A percentile compares a stretch with the other conserved stretches of the same genome.
Evolutionary conservation across 2,888 invertebrate species (phyloP).

Genomic region (Alcis repandata): DNA sequence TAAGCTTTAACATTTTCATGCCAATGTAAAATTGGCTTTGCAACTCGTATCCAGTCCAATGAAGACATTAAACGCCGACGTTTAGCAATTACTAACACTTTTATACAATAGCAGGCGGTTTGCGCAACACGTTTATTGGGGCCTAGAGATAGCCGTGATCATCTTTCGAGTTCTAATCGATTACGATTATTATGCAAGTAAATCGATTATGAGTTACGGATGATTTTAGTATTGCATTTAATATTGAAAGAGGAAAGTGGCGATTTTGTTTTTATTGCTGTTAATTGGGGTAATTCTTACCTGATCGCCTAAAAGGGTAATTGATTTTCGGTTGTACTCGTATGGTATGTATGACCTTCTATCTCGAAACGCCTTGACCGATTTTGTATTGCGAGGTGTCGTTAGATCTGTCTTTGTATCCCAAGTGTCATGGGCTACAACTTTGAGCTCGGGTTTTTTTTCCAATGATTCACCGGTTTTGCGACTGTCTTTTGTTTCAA

Average conservation of each 20-base stretch:
- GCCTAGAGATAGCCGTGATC: slow-evolving; percentile 54
- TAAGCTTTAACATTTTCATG: not conserved
- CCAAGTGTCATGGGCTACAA: no score
- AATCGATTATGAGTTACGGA: slow-evolving; percentile 55
- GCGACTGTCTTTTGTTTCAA: no score
- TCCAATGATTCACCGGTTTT: no score
- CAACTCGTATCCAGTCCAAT: slow-evolving; percentile 40
- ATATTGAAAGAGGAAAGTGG: slow-evolving; percentile 16
- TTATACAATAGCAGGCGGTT: slow-evolving; percentile 50
- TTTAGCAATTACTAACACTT: slow-evolving; percentile 53
- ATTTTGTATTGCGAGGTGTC: no score
- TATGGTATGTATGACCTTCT: no score
- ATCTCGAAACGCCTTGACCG: no score
- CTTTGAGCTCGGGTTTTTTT: no score
- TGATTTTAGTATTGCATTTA: slow-evolving; percentile 35
- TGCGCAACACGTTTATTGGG: slow-evolving; percentile 54
- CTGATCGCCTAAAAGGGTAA: no score
- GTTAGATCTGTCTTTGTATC: no score
- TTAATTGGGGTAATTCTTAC: not conserved
- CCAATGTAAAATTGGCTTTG: slow-evolving; percentile 16
- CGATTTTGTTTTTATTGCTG: slow-evolving; percentile 2
- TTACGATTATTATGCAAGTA: slow-evolving; percentile 51
- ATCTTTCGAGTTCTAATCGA: slow-evolving; percentile 52
- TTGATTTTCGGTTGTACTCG: no score
- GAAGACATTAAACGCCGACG: slow-evolving; percentile 50